phyloP scores from a whole-genome alignment of 2,113 vertebrate species.

The Glareola pratincola region DNA sequence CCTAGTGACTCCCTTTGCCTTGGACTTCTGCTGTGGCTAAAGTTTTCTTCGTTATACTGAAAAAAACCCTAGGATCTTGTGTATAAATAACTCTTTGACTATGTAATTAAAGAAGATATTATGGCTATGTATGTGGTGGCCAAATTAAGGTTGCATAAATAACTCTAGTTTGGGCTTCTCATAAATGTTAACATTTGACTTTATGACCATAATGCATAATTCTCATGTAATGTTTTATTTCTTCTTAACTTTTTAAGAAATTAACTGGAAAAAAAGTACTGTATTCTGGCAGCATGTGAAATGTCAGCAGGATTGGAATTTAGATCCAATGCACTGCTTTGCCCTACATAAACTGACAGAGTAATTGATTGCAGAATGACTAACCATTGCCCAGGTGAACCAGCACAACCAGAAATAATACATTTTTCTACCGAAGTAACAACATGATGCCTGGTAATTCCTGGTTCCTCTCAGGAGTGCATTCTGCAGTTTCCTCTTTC shows the following conservation, averaged over 20 bases:
- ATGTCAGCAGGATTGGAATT: slow-evolving; percentile 39
- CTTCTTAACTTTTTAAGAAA: background rate
- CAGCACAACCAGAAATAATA: background rate
- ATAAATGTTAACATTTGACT: background rate
- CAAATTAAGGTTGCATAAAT: background rate
- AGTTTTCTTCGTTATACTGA: background rate
- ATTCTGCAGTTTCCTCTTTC: background rate
- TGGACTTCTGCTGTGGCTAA: background rate
- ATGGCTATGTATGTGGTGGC: background rate
- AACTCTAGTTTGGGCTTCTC: background rate
- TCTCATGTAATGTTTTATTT: background rate
- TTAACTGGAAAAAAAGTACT: slow-evolving; percentile 4
- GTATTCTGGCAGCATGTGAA: slow-evolving; percentile 34
- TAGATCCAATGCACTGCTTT: background rate
- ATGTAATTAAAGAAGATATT: background rate
- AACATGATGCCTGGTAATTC: background rate
- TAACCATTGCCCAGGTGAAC: slow-evolving; percentile 31
- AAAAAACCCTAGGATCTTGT: background rate
- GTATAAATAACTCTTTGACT: background rate
- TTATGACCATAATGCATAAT: background rate
- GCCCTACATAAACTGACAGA: background rate
- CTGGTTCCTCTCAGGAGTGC: background rate
- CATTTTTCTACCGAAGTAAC: background rate
- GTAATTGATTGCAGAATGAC: background rate
- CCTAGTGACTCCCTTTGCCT: background rate